Evolutionary conservation across 2,113 vertebrate genomes (phyloP).

Genomic region (Rhabdornis inornatus): DNA sequence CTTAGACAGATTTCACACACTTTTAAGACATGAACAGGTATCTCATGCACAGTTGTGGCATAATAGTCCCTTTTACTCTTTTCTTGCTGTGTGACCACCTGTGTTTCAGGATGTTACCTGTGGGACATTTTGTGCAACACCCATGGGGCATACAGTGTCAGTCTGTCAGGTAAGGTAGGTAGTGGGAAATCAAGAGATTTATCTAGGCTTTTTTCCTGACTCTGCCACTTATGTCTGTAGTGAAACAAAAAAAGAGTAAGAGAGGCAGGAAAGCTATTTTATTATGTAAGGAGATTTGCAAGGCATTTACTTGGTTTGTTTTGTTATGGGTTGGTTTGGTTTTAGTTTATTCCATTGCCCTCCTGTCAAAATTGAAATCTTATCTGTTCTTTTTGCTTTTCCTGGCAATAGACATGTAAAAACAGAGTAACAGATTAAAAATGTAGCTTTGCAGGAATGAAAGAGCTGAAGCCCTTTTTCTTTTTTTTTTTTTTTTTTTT

Average conservation of each 20-base stretch:
- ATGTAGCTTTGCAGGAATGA: background rate
- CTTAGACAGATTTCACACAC: background rate
- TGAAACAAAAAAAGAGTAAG: background rate
- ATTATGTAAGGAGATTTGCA: background rate
- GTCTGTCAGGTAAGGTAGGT: background rate
- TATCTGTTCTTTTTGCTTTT: constrained; percentile 7
- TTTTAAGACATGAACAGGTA: background rate
- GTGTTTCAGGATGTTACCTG: background rate
- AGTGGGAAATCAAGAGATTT: background rate
- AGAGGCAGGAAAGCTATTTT: background rate
- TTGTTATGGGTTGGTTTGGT: background rate
- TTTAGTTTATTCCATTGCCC: background rate
- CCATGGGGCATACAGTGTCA: fast-evolving
- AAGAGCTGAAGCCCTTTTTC: background rate
- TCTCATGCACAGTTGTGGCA: background rate
- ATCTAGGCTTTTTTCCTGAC: background rate
- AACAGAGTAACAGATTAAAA: background rate
- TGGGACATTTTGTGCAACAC: background rate
- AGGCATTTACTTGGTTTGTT: background rate
- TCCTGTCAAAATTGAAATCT: background rate
- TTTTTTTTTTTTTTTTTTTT: background rate
- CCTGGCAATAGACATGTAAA: background rate
- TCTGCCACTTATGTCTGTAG: background rate
- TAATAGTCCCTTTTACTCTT: background rate
- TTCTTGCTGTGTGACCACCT: background rate